Evolutionary conservation across 1,140 invertebrate genomes (phyloP), one percentile per base, ranked within the genome.

Genomic region (Bilobella aurantiaca): DNA sequence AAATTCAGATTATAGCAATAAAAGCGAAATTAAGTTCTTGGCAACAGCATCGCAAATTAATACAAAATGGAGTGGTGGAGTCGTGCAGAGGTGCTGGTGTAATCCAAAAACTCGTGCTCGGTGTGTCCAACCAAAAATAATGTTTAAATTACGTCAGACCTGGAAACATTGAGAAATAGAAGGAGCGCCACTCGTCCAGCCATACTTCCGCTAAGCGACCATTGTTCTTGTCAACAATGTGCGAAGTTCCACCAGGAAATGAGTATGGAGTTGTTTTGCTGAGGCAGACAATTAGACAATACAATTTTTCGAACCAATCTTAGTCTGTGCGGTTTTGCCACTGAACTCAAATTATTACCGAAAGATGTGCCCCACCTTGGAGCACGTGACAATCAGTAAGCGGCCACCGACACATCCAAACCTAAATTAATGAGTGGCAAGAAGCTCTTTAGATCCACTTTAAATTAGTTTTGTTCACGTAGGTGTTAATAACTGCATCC

Each of bases 161-260:
- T 90, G 93, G 92, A 84, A 95, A 95, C 83, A 95, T 93, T 81
- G 90, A 90, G 86, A 93, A 96, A 87, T 95, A 97, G 85, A 96
- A 96, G 79, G 93, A 86, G 83, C 92, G 93, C 91, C 92, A 97
- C 76, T 95, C 89, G 82, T 97, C 94, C 80, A 97, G 86, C 94
- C 94, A 97, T 73, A 97, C 94, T 37, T 63, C 66, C 68, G 92
- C 93, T 74, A 96, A 85, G 73, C 94, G 85, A 73, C 91, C 93
- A 84, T 95, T 94, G 84, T 97, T 97, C 83, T 96, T 93, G 85
- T 98, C 95, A 79, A 98, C 91, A 79, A 98, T 93, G 77, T 91
- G 89, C 77, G 92, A 91, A 73, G 93, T 97, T 73, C 96, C 96
- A 74, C 96, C 96, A 65, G 96, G 96, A 82, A 99, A 99, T 73